Percentiles rank a stretch among this genome's conserved stretches.
Conservation (phyloP, 2,113 vertebrate species). For the Ranitomeya variabilis region DNA sequence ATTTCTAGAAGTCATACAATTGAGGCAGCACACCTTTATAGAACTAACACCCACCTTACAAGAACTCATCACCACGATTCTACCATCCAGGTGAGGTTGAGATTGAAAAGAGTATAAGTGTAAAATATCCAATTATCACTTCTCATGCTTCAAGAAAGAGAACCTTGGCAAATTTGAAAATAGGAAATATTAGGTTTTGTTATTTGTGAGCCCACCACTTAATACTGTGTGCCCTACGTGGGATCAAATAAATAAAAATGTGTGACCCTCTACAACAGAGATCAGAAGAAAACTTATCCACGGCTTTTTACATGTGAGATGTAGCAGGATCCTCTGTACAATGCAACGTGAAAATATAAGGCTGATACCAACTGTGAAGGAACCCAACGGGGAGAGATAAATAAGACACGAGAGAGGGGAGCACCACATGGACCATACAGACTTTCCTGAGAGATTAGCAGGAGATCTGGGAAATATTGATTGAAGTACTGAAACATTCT, state of each 20-base stretch:
- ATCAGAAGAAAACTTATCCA: background rate
- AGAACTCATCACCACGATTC: background rate
- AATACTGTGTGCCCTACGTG: background rate
- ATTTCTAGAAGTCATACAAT: background rate
- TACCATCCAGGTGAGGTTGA: background rate
- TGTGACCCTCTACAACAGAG: background rate
- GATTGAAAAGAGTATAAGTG: background rate
- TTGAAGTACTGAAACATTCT: too few species aligned
- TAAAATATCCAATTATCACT: slow-evolving; percentile 1
- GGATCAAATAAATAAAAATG: background rate
- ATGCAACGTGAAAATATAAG: background rate
- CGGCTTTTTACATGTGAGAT: too few species aligned
- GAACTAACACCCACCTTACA: background rate
- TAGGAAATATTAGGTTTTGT: background rate
- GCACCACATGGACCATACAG: too few species aligned
- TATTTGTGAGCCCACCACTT: background rate
- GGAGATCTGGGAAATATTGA: too few species aligned
- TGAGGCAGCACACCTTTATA: background rate
- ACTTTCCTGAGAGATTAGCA: too few species aligned
- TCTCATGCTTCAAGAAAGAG: background rate
- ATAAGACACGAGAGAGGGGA: too few species aligned
- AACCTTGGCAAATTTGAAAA: background rate
- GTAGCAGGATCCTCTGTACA: background rate
- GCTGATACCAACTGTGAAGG: too few species aligned
- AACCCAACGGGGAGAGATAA: too few species aligned